phyloP scores from a whole-genome alignment of 2,888 invertebrate genomes.

The Acronicta aceris region DNA sequence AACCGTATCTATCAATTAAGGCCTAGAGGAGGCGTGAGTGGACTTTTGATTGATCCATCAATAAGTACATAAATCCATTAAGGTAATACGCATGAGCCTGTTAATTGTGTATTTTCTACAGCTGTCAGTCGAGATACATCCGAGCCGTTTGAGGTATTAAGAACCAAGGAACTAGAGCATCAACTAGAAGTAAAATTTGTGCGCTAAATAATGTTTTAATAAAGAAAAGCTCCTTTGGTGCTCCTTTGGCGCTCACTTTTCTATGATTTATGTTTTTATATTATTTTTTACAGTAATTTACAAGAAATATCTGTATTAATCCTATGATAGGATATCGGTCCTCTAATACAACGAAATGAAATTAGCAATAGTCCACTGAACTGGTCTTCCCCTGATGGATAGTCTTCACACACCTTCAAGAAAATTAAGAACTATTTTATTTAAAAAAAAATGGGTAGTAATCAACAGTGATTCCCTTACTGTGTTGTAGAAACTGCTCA shows the following conservation, averaged over 20 bases:
- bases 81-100: conserved; percentile 78
- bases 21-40: conserved; percentile 67
- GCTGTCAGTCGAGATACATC: conserved; percentile 67
- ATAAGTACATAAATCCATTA: conserved; percentile 88
- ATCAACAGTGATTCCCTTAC: neutral
- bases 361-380: too few species aligned
- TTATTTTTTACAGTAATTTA: too few species aligned
- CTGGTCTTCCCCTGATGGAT: too few species aligned
- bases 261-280: too few species aligned
- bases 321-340: too few species aligned
- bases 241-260: too few species aligned
- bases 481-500: neutral
- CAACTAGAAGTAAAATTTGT: neutral
- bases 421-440: too few species aligned
- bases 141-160: conserved; percentile 6
- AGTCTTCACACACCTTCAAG: too few species aligned
- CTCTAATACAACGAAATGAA: too few species aligned
- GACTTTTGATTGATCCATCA: conserved; percentile 87
- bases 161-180: neutral
- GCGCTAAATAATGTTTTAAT: neutral
- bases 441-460: too few species aligned
- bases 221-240: too few species aligned
- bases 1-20: conserved; percentile 83
- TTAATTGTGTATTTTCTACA: conserved; percentile 85
- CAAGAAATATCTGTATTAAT: too few species aligned